Evolutionary conservation across 92 coral and sea anemone species (phyloP).

Genomic region (Phymanthus crucifer): DNA sequence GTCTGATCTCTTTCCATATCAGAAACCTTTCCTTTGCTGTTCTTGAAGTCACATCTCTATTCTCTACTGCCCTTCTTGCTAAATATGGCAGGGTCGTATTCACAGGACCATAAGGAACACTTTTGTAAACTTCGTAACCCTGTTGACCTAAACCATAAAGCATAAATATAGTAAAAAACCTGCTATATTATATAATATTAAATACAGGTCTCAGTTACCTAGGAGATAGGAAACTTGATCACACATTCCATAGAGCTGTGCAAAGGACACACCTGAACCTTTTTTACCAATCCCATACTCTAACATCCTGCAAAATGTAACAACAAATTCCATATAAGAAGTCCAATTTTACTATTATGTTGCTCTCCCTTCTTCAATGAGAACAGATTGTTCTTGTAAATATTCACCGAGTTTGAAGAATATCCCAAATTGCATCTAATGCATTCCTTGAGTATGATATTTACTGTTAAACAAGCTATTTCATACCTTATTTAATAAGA

Average conservation of each 20-base stretch:
- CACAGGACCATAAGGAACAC: slow-evolving; percentile 87
- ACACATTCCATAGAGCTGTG: slow-evolving; percentile 96
- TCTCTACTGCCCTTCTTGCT: slow-evolving; percentile 76
- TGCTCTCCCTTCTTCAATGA: no score
- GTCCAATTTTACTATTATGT: no score
- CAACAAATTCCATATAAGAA: neutral
- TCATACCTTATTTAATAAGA: no score
- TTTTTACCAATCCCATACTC: slow-evolving; percentile 56
- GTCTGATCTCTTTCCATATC: slow-evolving; percentile 61
- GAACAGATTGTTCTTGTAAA: no score
- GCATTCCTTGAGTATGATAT: no score
- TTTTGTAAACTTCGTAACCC: slow-evolving; percentile 81
- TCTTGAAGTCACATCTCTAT: slow-evolving; percentile 75
- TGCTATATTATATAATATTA: neutral
- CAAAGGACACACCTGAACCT: slow-evolving; percentile 71
- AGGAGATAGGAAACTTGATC: slow-evolving; percentile 82
- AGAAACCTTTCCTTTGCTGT: slow-evolving; percentile 83
- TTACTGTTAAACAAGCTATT: no score
- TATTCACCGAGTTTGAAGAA: no score
- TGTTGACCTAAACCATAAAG: slow-evolving; percentile 50
- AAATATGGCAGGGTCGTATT: slow-evolving; percentile 81
- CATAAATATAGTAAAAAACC: neutral
- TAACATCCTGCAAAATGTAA: slow-evolving; percentile 42
- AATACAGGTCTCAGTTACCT: slow-evolving; percentile 42
- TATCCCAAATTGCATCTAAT: no score